Conservation (phyloP, 2,797 vertebrate genomes). For the Hippocampus kuda region DNA sequence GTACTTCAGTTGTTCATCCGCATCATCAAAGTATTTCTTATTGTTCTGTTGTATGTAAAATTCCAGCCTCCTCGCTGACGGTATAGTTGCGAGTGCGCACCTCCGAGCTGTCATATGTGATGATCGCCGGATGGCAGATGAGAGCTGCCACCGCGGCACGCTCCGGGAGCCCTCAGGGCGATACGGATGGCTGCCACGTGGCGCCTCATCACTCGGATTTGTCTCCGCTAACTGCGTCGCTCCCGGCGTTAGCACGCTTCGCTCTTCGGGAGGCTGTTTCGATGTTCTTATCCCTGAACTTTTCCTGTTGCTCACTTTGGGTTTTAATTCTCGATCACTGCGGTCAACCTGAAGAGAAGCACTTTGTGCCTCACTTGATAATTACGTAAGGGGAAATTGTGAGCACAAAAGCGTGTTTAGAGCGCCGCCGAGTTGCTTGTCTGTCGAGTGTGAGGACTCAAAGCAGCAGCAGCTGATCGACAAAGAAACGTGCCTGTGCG, state of each 20-base stretch:
- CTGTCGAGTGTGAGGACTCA: too few relatives aligned
- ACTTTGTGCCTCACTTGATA: not conserved
- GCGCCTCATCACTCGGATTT: slow-evolving; percentile 32
- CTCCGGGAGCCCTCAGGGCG: slow-evolving; percentile 73
- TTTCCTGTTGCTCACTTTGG: not conserved
- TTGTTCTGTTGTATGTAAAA: slow-evolving; percentile 6
- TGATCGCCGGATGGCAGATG: slow-evolving; percentile 58
- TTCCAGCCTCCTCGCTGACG: slow-evolving; percentile 13
- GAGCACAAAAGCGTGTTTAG: too few relatives aligned
- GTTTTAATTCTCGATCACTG: not conserved
- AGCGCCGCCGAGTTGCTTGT: too few relatives aligned
- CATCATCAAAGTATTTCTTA: slow-evolving; percentile 14
- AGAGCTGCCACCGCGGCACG: slow-evolving; percentile 65
- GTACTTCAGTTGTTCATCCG: not conserved
- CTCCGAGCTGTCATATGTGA: slow-evolving; percentile 48
- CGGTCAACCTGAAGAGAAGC: not conserved
- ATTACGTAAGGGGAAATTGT: too few relatives aligned
- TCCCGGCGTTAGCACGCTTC: slow-evolving; percentile 32
- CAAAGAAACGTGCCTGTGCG: too few relatives aligned
- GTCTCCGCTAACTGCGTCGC: slow-evolving; percentile 16
- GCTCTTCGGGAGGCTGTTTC: slow-evolving; percentile 19
- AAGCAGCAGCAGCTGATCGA: too few relatives aligned
- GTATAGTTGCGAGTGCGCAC: slow-evolving; percentile 41
- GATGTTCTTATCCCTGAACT: not conserved
- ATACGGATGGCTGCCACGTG: slow-evolving; percentile 53